Base-by-base conservation (phyloP, 2,888 invertebrate genomes). In the Pristionchus fissidentatus region DNA sequence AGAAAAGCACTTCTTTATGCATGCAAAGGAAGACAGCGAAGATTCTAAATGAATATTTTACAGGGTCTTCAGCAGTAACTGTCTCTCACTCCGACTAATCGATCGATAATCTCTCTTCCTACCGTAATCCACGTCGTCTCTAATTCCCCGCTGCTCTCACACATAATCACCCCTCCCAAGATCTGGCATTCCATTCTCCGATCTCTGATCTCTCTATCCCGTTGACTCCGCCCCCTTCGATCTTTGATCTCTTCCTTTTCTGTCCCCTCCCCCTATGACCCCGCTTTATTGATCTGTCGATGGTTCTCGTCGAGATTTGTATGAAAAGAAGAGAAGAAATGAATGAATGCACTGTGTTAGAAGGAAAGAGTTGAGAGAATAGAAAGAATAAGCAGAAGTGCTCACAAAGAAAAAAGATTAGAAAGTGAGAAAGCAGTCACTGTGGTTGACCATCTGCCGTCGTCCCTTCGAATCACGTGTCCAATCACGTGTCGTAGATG, bases 261-360 rank as follows among this genome's bases (percentile, higher is more conserved):
- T 15, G 19, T 62, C 35, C 62, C 32, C 62, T 38, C 41, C 41
- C 10, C 38, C 38, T 8, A 66, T 41, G 43, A 29, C 49, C 19
- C 46, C 75, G 49, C 49, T 46, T 10, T 75, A 75, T 75, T 75
- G 29, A 75, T 75, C 75, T 32, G 75, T 75, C 75, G 75, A 75
- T 75, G 75, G n/a, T n/a, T n/a, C 49, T n/a, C 75, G 75, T 75
- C 75, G 75, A 75, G 75, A 75, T 75, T 75, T 49, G 49, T 75
- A 66, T 75, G 75, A 75, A 75, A 46, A 46, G 75, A 75, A 75
- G 75, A 75, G 75, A 75, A 75, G 75, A 75, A 75, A 75, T 75
- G 75, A 75, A 75, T 75, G 75, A 43, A 46, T 75, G 46, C 75
- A 75, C 29, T 46, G 75, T 75, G 75, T 75, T 75, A 46, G 75